A percentile compares a stretch with the other conserved stretches of the same genome.
Evolutionary conservation across 30 jellyfish, hydroid and myxozoan genomes (phyloP).

Genomic region (Hydra vulgaris): DNA sequence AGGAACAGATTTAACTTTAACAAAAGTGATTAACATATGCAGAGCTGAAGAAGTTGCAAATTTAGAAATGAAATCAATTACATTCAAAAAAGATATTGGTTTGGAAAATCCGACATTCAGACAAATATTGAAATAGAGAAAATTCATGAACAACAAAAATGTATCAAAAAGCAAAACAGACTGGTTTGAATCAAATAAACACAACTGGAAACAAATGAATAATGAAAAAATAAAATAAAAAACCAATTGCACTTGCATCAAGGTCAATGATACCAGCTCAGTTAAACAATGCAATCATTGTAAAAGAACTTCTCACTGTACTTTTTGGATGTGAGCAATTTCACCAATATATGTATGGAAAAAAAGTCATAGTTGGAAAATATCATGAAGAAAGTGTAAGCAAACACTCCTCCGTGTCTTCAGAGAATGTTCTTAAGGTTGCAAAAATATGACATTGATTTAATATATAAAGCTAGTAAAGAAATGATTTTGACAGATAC

Average conservation of each 20-base stretch:
- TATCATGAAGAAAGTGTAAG: conserved; percentile 12
- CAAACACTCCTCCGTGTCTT: conserved; percentile 36
- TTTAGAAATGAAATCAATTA: too few relatives aligned
- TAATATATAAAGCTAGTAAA: conserved; percentile 31
- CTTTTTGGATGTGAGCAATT: conserved; percentile 31
- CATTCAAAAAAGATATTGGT: too few relatives aligned
- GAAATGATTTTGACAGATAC: conserved; percentile 46
- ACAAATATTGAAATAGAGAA: too few relatives aligned
- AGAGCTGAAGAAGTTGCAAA: too few relatives aligned
- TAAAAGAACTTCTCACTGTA: conserved; percentile 38
- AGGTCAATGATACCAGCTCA: conserved; percentile 27
- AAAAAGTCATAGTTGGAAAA: conserved; percentile 8
- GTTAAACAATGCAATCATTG: conserved; percentile 39
- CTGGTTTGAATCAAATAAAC: too few relatives aligned
- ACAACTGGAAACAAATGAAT: conserved; percentile 31
- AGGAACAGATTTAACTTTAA: too few relatives aligned
- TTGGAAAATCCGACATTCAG: too few relatives aligned
- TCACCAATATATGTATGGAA: conserved; percentile 28
- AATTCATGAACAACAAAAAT: too few relatives aligned
- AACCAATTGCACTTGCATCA: conserved; percentile 45
- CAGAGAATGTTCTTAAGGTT: conserved; percentile 24
- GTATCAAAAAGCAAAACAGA: too few relatives aligned
- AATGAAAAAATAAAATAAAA: conserved; percentile 23
- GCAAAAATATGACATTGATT: conserved; percentile 28
- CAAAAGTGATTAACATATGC: too few relatives aligned